Conservation (phyloP, 2,888 invertebrate genomes). For the Blomia tropicalis region DNA sequence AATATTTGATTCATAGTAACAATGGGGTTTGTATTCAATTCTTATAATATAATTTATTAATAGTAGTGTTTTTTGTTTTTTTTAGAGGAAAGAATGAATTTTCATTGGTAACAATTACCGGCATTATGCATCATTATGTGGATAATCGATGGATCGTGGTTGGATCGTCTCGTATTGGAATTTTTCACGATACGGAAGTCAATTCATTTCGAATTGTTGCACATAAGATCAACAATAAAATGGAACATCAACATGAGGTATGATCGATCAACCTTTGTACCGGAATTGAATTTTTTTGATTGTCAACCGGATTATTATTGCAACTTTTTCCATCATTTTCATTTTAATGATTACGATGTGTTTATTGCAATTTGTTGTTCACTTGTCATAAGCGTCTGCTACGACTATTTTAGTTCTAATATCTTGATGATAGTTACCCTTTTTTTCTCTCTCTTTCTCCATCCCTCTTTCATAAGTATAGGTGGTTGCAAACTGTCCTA, state of each 20-base stretch:
- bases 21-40: no score
- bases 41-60: background rate
- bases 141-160: constrained; percentile 2
- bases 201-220: constrained; percentile 16
- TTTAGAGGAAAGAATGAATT: background rate
- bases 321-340: background rate
- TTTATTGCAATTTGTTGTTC: background rate
- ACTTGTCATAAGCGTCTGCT: background rate
- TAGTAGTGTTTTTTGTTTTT: background rate
- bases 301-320: background rate
- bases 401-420: background rate
- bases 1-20: no score
- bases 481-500: constrained; percentile 9
- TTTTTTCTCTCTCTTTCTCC: background rate
- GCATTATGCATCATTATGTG: background rate
- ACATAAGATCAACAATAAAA: background rate
- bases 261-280: no score
- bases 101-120: background rate
- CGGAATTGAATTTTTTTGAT: background rate
- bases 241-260: background rate
- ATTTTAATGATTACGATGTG: background rate
- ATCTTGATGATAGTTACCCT: background rate
- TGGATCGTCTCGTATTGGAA: constrained; percentile 2
- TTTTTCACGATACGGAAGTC: constrained; percentile 5
- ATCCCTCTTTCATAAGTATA: background rate